Evolutionary conservation across 2,797 vertebrate genomes (phyloP).

Genomic region (Bovichtus variegatus): DNA sequence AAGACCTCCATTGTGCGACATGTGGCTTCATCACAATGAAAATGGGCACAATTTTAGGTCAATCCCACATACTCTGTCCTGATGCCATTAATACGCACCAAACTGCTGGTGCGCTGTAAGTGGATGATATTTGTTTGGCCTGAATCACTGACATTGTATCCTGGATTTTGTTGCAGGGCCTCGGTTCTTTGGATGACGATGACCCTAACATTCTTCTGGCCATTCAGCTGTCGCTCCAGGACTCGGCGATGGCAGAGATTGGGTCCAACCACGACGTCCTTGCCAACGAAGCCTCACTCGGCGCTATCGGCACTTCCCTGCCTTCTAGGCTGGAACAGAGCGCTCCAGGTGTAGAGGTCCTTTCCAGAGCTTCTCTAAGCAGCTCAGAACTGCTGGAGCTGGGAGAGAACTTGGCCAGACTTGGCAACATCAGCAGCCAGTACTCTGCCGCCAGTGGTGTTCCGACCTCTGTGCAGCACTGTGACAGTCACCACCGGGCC

Average conservation of each 20-base stretch:
- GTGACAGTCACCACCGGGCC: conserved; percentile 80
- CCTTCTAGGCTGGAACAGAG: conserved; percentile 91
- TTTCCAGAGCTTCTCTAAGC: conserved; percentile 90
- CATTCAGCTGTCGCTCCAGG: conserved; percentile 98
- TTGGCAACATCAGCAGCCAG: conserved; percentile 81
- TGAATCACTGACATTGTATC: conserved; percentile 5
- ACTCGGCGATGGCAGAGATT: conserved; percentile 89
- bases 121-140: not conserved
- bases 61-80: too few relatives aligned
- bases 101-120: too few relatives aligned
- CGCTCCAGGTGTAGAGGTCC: conserved; percentile 83
- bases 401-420: conserved; percentile 90
- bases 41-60: not conserved
- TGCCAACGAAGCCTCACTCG: conserved; percentile 90
- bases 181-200: conserved; percentile 96
- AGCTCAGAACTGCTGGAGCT: conserved; percentile 96
- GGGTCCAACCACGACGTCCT: conserved; percentile 87
- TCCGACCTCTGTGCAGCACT: conserved; percentile 70
- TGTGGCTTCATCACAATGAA: conserved; percentile 2
- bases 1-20: not conserved
- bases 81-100: not conserved
- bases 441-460: conserved; percentile 53
- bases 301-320: conserved; percentile 95
- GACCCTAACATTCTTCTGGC: conserved; percentile 98
- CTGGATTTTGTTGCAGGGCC: conserved; percentile 81